Conservation (phyloP, 2,888 invertebrate species). For the Anthoptus insignis region DNA sequence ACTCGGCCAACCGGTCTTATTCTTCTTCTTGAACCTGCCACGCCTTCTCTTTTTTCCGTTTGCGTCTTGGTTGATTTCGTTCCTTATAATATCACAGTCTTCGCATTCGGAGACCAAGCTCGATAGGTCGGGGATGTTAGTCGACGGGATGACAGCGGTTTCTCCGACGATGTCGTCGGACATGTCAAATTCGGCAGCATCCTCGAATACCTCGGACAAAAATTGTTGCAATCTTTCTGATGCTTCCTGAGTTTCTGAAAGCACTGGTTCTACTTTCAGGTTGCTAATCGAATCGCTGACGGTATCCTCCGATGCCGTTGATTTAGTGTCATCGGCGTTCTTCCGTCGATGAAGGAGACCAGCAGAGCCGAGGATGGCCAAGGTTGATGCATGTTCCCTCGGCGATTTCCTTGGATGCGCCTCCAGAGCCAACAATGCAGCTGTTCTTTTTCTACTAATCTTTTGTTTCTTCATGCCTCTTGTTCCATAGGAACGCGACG, state of each 20-base stretch:
- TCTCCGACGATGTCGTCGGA: conserved; percentile 75
- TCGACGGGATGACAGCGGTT: conserved; percentile 66
- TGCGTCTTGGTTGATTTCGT: conserved; percentile 66
- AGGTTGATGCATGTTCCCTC: conserved; percentile 95
- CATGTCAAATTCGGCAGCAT: conserved; percentile 80
- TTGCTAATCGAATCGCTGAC: conserved; percentile 71
- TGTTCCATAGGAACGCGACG: conserved; percentile 74
- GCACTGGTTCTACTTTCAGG: conserved; percentile 63
- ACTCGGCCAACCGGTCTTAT: conserved; percentile 94
- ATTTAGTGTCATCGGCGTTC: conserved; percentile 74
- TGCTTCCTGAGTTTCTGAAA: conserved; percentile 69
- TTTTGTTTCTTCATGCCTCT: conserved; percentile 76
- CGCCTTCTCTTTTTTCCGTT: conserved; percentile 64
- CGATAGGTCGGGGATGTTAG: conserved; percentile 76
- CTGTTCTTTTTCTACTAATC: conserved; percentile 66
- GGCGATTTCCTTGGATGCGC: conserved; percentile 94
- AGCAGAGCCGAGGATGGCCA: conserved; percentile 91
- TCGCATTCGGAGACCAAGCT: conserved; percentile 78
- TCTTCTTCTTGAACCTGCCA: conserved; percentile 90
- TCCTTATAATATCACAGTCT: conserved; percentile 73
- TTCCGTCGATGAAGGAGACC: conserved; percentile 87
- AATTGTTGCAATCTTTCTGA: conserved; percentile 78
- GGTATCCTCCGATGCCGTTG: conserved; percentile 80
- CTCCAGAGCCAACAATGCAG: conserved; percentile 70
- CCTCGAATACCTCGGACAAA: conserved; percentile 77